phyloP scores from a whole-genome alignment of 2,888 invertebrate genomes.

The Entomobrya multifasciata region DNA sequence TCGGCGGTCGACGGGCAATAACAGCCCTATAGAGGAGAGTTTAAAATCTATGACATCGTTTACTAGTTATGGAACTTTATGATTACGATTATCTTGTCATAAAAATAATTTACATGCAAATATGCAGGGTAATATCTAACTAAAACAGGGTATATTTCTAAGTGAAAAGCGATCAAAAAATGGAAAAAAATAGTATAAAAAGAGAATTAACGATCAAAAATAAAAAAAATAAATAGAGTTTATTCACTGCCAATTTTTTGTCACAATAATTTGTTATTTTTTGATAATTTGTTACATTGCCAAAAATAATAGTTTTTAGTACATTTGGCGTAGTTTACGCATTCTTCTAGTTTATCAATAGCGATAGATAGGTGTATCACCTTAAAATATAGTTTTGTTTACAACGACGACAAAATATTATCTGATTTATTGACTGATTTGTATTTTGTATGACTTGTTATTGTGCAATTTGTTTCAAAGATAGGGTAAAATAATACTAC shows the following conservation, averaged over 20 bases:
- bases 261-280: not conserved
- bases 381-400: too few relatives aligned
- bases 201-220: too few relatives aligned
- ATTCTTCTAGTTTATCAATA: not conserved
- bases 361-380: not conserved
- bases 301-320: too few relatives aligned
- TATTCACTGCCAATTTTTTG: not conserved
- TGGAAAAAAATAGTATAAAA: not conserved
- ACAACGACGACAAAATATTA: too few relatives aligned
- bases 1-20: too few relatives aligned
- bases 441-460: not conserved
- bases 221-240: too few relatives aligned
- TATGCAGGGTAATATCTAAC: not conserved
- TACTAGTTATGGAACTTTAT: constrained; percentile 62
- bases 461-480: too few relatives aligned
- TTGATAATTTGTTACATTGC: too few relatives aligned
- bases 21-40: not conserved
- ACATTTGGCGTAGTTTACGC: not conserved
- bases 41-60: constrained; percentile 33
- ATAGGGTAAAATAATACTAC: too few relatives aligned
- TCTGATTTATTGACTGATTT: constrained; percentile 9
- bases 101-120: too few relatives aligned
- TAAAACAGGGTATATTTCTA: not conserved
- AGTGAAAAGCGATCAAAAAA: not conserved
- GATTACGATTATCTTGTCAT: not conserved